Percentiles rank a stretch among this genome's conserved stretches.
phyloP scores from a whole-genome alignment of 2,888 invertebrate genomes.

The Drosophila falleni region DNA sequence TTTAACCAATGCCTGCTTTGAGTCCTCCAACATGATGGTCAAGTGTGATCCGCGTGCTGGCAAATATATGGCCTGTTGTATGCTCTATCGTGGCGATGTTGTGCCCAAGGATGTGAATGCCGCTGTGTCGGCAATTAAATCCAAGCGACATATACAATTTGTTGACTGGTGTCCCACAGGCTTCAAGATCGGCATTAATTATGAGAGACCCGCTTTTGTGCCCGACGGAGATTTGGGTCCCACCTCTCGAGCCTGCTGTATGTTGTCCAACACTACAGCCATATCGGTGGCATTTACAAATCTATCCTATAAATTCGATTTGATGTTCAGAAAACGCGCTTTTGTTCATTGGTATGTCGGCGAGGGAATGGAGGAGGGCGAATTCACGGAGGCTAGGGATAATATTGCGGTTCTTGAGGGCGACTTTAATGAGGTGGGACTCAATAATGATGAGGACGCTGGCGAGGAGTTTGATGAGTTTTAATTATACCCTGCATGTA shows the following conservation, averaged over 20 bases:
- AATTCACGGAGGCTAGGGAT: conserved; percentile 85
- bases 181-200: conserved; percentile 95
- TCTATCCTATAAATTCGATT: conserved; percentile 96
- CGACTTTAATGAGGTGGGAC: conserved; percentile 85
- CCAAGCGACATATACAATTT: conserved; percentile 92
- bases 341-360: conserved; percentile 96
- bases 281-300: conserved; percentile 96
- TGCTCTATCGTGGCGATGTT: conserved; percentile 95
- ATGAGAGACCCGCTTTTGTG: conserved; percentile 92
- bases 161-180: conserved; percentile 98
- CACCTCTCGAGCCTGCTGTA: conserved; percentile 94
- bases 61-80: conserved; percentile 96
- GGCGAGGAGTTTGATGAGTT: conserved; percentile 72
- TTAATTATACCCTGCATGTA: conserved; percentile 17
- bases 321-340: conserved; percentile 88
- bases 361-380: conserved; percentile 85
- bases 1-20: conserved; percentile 95
- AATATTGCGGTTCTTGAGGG: conserved; percentile 83
- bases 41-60: conserved; percentile 94
- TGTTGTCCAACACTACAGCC: conserved; percentile 96
- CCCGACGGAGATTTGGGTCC: conserved; percentile 92
- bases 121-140: conserved; percentile 92
- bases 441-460: conserved; percentile 74
- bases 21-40: conserved; percentile 95
- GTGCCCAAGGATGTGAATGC: conserved; percentile 95